Base-by-base conservation (phyloP, 2,888 invertebrate genomes). In the Lysandra coridon region DNA sequence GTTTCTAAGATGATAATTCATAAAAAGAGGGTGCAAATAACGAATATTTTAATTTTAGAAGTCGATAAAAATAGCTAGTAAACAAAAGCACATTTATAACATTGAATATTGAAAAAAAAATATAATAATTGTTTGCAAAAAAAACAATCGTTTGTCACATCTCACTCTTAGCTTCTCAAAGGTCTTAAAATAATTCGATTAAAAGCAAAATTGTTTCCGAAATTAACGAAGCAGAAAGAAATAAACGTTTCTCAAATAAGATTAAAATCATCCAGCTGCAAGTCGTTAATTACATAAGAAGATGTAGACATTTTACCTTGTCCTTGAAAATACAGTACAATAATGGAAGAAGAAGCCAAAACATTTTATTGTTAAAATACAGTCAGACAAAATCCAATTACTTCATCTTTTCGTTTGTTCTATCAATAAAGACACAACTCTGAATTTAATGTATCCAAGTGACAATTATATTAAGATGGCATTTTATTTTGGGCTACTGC, bases 361-460 rank as follows among this genome's bases (percentile, higher is more conserved):
- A 69, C 33, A 69, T 75, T 75, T 75, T 7, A 49, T 75, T 75
- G 75, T 75, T 75, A 30, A 75, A 75, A 75, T 75, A 75, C 44
- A 75, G 75, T 49, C 75, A 44, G 30, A 30, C 75, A 44, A 75
- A 75, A 75, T 75, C 17, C 49, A 75, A 75, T 75, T 75, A 75
- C 53, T 75, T 49, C 75, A 75, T 75, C 75, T 75, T 75, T 75
- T 75, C 75, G 49, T 75, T 75, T 75, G 75, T 75, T 75, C 75
- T 75, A 49, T 23, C 75, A 75, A 75, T 75, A 75, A 30, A 49
- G 49, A 30, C 37, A 69, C 30, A 69, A 37, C 44, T 49, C 49
- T 5, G 49, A 44, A 30, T 75, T 75, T 49, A 49, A 44, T 44
- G 75, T 49, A 4, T 10, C 30, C 10, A 49, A 14, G 23, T 23